Conservation (phyloP, 2,797 vertebrate species). For the Pagetopsis macropterus region DNA sequence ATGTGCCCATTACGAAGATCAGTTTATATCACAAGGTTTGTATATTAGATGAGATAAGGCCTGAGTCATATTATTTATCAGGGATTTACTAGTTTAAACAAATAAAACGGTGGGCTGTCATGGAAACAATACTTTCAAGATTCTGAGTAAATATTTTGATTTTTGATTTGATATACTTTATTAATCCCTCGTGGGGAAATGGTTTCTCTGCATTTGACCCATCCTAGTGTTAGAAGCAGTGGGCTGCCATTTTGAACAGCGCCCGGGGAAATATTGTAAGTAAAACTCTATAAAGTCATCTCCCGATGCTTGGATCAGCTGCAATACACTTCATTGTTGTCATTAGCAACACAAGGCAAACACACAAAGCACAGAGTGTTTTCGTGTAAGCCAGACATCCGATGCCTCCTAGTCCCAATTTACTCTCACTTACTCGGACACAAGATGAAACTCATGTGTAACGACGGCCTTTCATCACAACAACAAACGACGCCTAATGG, state of each 20-base stretch:
- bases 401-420: slow-evolving; percentile 53
- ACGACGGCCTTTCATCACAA: slow-evolving; percentile 61
- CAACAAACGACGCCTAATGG: slow-evolving; percentile 69
- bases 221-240: no score
- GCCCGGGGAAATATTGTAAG: not conserved
- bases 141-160: not conserved
- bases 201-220: no score
- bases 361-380: slow-evolving; percentile 20
- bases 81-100: not conserved
- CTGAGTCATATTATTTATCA: not conserved
- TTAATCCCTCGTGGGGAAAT: no score
- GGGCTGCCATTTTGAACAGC: no score
- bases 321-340: slow-evolving; percentile 21
- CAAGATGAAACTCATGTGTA: slow-evolving; percentile 55
- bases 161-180: no score
- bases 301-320: not conserved
- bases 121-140: not conserved
- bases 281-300: slow-evolving; percentile 9
- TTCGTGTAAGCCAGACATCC: slow-evolving; percentile 40
- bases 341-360: slow-evolving; percentile 17
- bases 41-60: no score
- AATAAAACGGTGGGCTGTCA: not conserved
- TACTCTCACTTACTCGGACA: slow-evolving; percentile 52
- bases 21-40: no score
- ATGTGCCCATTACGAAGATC: not conserved